Percentiles rank a stretch among this genome's conserved stretches.
Conservation (phyloP, 2,888 invertebrate species). For the Drosophila borborema region DNA sequence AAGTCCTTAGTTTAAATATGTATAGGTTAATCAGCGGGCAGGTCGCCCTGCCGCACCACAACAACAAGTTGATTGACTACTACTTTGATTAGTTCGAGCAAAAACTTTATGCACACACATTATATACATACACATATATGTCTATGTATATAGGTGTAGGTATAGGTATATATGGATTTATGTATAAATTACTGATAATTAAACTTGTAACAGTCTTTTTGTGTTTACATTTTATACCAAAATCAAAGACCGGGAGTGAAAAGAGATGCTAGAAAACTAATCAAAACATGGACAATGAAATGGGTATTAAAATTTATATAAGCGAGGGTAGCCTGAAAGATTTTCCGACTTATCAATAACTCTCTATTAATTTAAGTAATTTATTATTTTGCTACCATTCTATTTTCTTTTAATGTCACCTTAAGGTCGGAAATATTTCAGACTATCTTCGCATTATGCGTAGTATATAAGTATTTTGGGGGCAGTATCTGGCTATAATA, state of each 20-base stretch:
- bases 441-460: conserved; percentile 8
- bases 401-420: neutral
- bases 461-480: conserved; percentile 44
- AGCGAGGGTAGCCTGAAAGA: neutral
- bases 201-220: conserved; percentile 85
- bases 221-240: conserved; percentile 80
- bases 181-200: conserved; percentile 70
- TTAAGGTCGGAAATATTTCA: neutral
- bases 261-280: conserved; percentile 9
- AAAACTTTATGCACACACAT: conserved; percentile 55
- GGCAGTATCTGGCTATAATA: conserved; percentile 79
- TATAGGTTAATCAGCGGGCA: conserved; percentile 63
- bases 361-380: neutral
- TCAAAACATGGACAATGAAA: conserved; percentile 22
- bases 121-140: conserved; percentile 19
- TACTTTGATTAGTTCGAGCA: conserved; percentile 71
- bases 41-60: conserved; percentile 44
- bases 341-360: neutral
- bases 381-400: neutral
- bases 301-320: conserved; percentile 14
- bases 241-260: conserved; percentile 47
- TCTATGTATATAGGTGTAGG: conserved; percentile 5
- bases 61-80: conserved; percentile 73
- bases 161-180: conserved; percentile 34
- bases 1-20: conserved; percentile 78